These are phyloP conservation scores for Lysandra bellargus DNA, from an alignment of 2,888 invertebrate species.

Conservation along the genomic window DNA sequence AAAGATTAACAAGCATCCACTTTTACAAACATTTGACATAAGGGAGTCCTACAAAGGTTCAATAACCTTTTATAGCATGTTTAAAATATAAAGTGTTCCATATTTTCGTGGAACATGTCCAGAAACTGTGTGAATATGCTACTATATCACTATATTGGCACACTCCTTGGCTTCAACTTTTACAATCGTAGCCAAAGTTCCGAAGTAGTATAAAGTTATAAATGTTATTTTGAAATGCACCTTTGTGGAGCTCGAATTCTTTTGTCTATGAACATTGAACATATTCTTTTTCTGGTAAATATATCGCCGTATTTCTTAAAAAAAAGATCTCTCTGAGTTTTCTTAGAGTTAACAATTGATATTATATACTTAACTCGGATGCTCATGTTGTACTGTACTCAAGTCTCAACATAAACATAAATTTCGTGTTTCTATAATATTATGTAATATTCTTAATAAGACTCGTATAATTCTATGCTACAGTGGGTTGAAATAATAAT, in stretches of 20 bases:
- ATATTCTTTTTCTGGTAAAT: neutral
- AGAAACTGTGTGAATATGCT: constrained; percentile 5
- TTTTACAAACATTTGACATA: no score
- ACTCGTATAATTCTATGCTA: no score
- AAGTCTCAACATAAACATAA: no score
- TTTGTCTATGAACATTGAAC: neutral
- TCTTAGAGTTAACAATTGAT: no score
- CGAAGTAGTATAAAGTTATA: neutral
- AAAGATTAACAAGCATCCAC: no score
- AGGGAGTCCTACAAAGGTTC: neutral
- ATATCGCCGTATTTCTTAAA: no score
- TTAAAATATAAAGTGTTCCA: neutral
- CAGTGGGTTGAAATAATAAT: no score
- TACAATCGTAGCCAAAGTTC: constrained; percentile 12
- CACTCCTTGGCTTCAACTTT: constrained; percentile 23
- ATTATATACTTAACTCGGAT: no score
- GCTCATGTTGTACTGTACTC: no score
- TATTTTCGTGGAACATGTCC: constrained; percentile 23
- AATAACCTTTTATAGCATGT: neutral
- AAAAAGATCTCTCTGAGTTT: no score
- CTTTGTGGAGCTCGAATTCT: neutral
- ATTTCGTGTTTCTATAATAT: no score
- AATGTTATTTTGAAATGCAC: neutral
- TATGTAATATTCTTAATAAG: no score
- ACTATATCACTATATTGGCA: constrained; percentile 20